Evolutionary conservation across 2,797 vertebrate species (phyloP).

Genomic region (Delichon dasypus): DNA sequence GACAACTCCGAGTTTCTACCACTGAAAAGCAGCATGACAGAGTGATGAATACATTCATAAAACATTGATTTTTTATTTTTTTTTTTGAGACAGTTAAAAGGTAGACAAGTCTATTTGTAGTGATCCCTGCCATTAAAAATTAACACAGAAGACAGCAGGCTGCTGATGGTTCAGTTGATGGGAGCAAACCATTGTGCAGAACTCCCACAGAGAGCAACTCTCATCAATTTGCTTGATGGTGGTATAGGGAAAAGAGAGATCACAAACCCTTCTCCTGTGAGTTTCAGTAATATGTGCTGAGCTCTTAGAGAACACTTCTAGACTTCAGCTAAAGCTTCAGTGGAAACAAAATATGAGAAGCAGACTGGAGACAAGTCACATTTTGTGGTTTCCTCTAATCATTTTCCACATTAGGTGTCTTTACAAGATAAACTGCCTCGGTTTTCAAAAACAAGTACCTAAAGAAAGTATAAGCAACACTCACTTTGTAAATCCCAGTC

Average conservation of each 20-base stretch:
- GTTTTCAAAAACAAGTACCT: not conserved
- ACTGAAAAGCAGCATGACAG: slow-evolving; percentile 6
- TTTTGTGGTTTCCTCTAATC: not conserved
- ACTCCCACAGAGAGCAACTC: not conserved
- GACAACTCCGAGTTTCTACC: slow-evolving; percentile 18
- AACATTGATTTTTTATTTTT: not conserved
- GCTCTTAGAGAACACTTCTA: not conserved
- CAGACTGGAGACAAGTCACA: not conserved
- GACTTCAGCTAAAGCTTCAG: not conserved
- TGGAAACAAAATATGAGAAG: not conserved
- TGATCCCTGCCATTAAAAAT: slow-evolving; percentile 40
- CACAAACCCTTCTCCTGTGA: not conserved
- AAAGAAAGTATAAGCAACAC: not conserved
- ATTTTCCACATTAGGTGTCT: not conserved
- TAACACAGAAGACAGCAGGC: not conserved
- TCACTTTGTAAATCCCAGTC: not conserved
- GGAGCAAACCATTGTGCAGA: not conserved
- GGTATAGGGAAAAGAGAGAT: not conserved
- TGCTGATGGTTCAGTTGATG: not conserved
- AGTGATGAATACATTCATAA: slow-evolving; percentile 30
- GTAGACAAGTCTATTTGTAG: slow-evolving; percentile 22
- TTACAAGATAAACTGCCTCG: not conserved
- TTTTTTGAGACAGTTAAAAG: slow-evolving; percentile 33
- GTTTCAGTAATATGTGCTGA: not conserved
- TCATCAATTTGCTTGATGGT: not conserved